phyloP scores from a whole-genome alignment of 2,113 vertebrate species.

The Castor canadensis region DNA sequence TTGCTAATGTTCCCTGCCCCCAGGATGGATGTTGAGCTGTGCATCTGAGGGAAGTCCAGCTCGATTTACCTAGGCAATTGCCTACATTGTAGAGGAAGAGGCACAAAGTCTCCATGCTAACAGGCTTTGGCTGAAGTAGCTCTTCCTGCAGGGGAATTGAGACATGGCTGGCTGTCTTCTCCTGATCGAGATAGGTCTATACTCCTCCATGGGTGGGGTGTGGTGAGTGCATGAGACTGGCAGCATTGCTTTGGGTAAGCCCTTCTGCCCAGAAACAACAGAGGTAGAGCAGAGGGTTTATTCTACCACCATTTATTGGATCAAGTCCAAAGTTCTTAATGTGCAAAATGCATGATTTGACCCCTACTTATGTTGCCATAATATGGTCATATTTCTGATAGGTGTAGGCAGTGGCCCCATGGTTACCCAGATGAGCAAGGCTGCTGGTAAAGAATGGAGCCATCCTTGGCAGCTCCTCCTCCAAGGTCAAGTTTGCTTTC shows the following conservation, averaged over 20 bases:
- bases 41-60: background rate
- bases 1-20: too few species aligned
- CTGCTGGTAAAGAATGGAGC: too few species aligned
- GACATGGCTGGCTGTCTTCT: background rate
- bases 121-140: background rate
- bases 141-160: background rate
- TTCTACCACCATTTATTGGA: too few species aligned
- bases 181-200: background rate
- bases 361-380: background rate
- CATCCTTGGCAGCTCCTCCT: too few species aligned
- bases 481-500: background rate
- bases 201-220: too few species aligned
- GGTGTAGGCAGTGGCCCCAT: background rate
- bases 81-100: background rate
- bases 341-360: too few species aligned
- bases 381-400: background rate
- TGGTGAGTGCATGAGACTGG: background rate
- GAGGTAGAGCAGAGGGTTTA: background rate
- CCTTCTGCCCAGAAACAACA: background rate
- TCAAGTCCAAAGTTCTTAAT: background rate
- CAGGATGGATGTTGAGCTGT: background rate
- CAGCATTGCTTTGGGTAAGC: background rate
- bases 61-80: background rate
- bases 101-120: too few species aligned
- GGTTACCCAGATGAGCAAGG: background rate